Evolutionary conservation across 2,797 vertebrate species (phyloP).

Genomic region (Alosa sapidissima): DNA sequence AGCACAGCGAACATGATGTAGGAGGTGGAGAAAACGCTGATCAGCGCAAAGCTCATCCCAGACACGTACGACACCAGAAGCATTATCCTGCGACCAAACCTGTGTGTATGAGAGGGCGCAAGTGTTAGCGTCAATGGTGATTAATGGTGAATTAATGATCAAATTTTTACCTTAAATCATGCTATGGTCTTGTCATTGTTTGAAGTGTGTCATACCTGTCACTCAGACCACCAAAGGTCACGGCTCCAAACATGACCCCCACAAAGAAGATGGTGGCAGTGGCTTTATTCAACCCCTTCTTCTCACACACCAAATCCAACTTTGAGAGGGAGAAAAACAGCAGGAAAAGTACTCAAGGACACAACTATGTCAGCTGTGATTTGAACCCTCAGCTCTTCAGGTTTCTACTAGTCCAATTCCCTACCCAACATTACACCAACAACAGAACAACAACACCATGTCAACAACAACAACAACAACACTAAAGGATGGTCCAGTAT

Average conservation of each 20-base stretch:
- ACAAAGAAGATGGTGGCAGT: constrained; percentile 73
- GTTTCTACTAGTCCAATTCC: no score
- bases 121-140: not conserved
- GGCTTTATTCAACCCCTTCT: constrained; percentile 69
- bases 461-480: no score
- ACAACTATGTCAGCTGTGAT: no score
- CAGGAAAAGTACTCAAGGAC: not conserved
- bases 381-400: no score
- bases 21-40: constrained; percentile 58
- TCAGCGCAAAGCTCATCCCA: constrained; percentile 49
- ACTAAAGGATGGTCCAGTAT: no score
- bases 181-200: not conserved
- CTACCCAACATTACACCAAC: no score
- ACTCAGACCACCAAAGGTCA: constrained; percentile 72
- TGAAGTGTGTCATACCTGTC: constrained; percentile 62
- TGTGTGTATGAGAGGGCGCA: constrained; percentile 20
- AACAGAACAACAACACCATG: no score
- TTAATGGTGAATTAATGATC: not conserved
- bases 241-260: constrained; percentile 75
- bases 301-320: constrained; percentile 78
- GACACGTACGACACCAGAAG: constrained; percentile 55
- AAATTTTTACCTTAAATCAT: not conserved
- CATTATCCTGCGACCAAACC: constrained; percentile 56
- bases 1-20: constrained; percentile 56
- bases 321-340: constrained; percentile 43